A percentile compares a stretch with the other conserved stretches of the same genome.
Evolutionary conservation across 2,113 vertebrate species (phyloP).

Genomic region (Centropus unirufus): DNA sequence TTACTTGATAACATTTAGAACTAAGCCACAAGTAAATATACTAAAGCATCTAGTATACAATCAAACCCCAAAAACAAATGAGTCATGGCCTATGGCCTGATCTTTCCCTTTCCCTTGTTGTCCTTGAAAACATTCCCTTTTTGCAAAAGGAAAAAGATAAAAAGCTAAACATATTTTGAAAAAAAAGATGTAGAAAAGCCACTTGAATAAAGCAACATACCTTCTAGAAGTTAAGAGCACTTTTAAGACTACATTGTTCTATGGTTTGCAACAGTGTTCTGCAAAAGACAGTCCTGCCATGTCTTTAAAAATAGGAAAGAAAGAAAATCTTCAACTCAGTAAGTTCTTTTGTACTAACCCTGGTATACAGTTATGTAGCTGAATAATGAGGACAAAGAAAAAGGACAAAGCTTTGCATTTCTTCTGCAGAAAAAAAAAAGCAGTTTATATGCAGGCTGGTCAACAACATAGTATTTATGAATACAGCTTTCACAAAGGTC

Average conservation of each 20-base stretch:
- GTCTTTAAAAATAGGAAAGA: not conserved
- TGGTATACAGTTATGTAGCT: not conserved
- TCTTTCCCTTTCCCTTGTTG: not conserved
- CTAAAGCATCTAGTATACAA: not conserved
- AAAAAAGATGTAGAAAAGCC: not conserved
- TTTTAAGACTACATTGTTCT: not conserved
- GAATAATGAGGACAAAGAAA: not conserved
- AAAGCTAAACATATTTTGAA: not conserved
- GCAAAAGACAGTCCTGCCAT: not conserved
- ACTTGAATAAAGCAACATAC: not conserved
- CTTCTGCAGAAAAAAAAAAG: not conserved
- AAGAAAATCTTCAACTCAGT: not conserved
- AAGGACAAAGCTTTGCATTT: not conserved
- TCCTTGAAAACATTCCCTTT: not conserved
- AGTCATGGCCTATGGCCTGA: no score
- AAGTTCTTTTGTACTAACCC: not conserved
- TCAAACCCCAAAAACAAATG: not conserved
- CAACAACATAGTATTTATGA: not conserved
- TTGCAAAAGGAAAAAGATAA: not conserved
- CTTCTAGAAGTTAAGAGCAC: not conserved
- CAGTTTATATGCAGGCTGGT: not conserved
- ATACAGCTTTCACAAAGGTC: accelerated
- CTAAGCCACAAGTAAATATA: not conserved
- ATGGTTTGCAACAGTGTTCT: not conserved
- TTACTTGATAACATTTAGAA: not conserved